phyloP scores from a whole-genome alignment of 2,113 vertebrate genomes.

The Meriones unguiculatus region DNA sequence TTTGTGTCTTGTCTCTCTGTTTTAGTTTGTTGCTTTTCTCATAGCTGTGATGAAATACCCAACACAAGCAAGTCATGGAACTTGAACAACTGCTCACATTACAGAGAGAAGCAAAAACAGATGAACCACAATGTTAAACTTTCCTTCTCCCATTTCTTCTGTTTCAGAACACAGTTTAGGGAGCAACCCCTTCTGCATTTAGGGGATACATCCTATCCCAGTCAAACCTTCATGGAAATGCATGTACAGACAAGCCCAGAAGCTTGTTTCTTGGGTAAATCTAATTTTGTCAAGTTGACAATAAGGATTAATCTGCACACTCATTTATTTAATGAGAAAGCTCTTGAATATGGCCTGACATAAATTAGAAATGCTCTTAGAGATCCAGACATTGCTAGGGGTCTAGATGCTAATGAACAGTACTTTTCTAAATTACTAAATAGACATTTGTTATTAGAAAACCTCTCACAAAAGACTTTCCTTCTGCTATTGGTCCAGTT shows the following conservation, averaged over 20 bases:
- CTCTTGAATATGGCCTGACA: background rate
- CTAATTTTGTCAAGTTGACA: background rate
- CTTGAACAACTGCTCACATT: background rate
- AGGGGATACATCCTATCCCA: background rate
- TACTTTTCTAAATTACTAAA: background rate
- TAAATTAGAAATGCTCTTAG: background rate
- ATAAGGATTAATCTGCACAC: background rate
- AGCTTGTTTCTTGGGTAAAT: background rate
- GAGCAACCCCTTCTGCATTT: background rate
- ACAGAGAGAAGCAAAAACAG: background rate
- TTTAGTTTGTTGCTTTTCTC: background rate
- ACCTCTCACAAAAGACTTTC: background rate
- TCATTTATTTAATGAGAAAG: too few relatives aligned
- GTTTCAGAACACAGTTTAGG: background rate
- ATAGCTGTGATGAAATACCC: background rate
- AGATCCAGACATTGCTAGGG: background rate
- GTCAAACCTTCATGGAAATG: background rate
- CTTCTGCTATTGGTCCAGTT: background rate
- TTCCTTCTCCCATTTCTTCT: background rate
- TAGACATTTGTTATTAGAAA: background rate
- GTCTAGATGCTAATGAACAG: background rate
- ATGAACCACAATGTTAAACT: background rate
- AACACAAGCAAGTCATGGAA: background rate
- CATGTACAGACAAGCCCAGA: background rate
- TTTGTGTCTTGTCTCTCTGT: background rate